Base-by-base conservation (phyloP, 2,888 invertebrate genomes). In the Drosophila anceps region DNA sequence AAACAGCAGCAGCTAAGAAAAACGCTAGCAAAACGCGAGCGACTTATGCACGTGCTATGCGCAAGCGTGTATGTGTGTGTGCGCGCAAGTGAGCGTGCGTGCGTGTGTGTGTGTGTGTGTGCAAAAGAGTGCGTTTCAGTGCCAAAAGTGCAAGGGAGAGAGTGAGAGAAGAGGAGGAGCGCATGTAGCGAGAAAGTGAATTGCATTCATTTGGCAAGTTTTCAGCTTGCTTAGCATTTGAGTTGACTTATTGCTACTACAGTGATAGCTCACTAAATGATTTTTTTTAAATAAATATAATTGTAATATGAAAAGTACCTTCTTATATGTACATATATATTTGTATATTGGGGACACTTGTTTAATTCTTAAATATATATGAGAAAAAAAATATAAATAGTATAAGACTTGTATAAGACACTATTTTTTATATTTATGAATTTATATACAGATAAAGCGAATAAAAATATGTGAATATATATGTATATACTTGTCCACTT, bases 21-120 rank as follows among this genome's bases (percentile, higher is more conserved):
- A 78, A 54, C 74, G 79, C 79, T 0, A 12, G 48, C 9, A 24
- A 82, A 79, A 67, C 82, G 70, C 68, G 50, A 37, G 79, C 70
- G 73, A 44, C 24, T 76, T 77, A 72, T 58, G 39, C 51, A 60
- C 60, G 62, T 35, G 48, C 48, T 68, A 6, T 58, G 20, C 39
- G 54, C 20, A 68, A 41, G 55, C 33, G 15, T 13, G 29, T 39
- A n/a, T 18, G 20, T 12, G 33, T n/a, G 27, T 29, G 13, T 31
- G 24, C 6, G 51, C n/a, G 24, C n/a, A 18, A 20, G 18, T 29
- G 18, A 3, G 31, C 12, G 4, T 8, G 46, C 15, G 27, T 46
- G 41, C 33, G 65, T 27, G 1, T 15, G 18, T 6, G 33, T 29
- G 15, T n/a, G n/a, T 24, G 20, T 50, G 5, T 18, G 18, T n/a